Evolutionary conservation across 2,797 vertebrate genomes (phyloP).

Genomic region (Galago senegalensis): DNA sequence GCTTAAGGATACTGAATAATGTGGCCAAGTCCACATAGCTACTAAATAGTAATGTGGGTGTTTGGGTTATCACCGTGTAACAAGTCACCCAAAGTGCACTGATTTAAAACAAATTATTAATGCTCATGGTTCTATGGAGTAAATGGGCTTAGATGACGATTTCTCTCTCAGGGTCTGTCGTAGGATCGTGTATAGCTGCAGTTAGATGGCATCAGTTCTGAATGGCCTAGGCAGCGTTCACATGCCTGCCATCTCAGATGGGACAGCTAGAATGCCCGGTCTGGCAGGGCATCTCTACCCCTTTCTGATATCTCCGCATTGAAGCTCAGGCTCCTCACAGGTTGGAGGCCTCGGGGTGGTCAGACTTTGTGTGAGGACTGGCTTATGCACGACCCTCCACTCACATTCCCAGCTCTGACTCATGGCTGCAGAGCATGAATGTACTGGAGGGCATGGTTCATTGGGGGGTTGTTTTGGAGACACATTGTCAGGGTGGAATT

Average conservation of each 20-base stretch:
- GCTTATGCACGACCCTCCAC: background rate
- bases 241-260: background rate
- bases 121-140: background rate
- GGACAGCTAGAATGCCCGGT: background rate
- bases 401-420: background rate
- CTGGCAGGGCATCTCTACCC: background rate
- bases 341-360: background rate
- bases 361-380: background rate
- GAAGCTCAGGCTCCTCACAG: background rate
- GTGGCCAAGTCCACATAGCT: background rate
- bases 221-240: background rate
- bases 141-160: background rate
- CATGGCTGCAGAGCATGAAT: background rate
- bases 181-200: background rate
- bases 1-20: background rate
- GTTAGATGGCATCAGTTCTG: background rate
- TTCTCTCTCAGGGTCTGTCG: background rate
- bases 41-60: background rate
- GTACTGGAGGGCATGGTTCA: background rate
- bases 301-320: background rate
- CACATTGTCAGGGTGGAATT: background rate
- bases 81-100: background rate
- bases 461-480: background rate
- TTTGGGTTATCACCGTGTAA: background rate
- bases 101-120: background rate